These are phyloP conservation scores for Acrossocheilus fasciatus DNA, from an alignment of 2,797 vertebrate genomes.

Conservation along the genomic window DNA sequence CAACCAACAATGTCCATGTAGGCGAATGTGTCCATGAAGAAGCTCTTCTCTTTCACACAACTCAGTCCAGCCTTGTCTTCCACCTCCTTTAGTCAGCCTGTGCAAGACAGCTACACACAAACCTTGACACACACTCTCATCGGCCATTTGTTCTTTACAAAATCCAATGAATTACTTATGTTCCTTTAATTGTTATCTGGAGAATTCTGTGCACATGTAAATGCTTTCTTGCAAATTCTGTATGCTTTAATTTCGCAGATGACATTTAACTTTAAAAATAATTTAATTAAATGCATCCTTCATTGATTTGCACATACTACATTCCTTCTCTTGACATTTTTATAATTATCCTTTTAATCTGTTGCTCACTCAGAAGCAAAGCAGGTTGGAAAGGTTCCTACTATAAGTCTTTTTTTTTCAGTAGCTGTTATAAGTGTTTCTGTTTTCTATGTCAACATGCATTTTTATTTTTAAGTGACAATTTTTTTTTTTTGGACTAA, in stretches of 20 bases:
- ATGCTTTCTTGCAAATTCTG: slow-evolving; percentile 13
- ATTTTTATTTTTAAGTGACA: neutral
- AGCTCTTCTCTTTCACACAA: slow-evolving; percentile 8
- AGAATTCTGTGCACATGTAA: slow-evolving; percentile 5
- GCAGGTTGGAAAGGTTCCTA: neutral
- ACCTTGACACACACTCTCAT: neutral
- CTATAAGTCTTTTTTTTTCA: neutral
- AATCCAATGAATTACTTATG: neutral
- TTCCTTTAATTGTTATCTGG: neutral
- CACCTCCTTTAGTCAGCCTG: neutral
- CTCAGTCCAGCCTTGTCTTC: neutral
- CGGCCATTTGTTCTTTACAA: neutral
- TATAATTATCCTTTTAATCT: slow-evolving; percentile 16
- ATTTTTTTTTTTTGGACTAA: too few species aligned
- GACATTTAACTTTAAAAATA: slow-evolving; percentile 22
- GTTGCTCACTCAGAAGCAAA: neutral
- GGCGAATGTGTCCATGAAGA: neutral
- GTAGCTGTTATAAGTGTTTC: neutral
- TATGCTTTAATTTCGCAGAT: slow-evolving; percentile 37
- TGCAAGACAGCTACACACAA: neutral
- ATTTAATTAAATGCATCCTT: neutral
- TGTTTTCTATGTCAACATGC: slow-evolving; percentile 1
- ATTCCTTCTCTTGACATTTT: slow-evolving; percentile 41
- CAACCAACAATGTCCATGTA: slow-evolving; percentile 11
- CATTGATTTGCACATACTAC: slow-evolving; percentile 37